These are phyloP conservation scores for Enhydra lutris DNA, from an alignment of 2,113 vertebrate species.

Conservation along the genomic window DNA sequence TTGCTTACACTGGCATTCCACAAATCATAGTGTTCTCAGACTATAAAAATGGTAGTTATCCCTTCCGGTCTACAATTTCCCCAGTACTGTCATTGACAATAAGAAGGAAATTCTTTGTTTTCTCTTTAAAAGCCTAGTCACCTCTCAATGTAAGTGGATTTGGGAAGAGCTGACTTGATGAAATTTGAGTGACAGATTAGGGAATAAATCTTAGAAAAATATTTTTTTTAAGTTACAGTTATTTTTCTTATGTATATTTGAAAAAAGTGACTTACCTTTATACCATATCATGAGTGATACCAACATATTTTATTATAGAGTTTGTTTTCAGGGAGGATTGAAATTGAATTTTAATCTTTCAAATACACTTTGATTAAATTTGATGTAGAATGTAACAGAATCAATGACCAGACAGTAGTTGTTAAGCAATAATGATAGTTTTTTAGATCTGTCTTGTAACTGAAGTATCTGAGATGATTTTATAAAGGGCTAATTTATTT, in stretches of 20 bases:
- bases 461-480: background rate
- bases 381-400: conserved; percentile 19
- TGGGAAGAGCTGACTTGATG: background rate
- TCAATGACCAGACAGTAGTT: background rate
- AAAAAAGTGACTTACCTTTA: background rate
- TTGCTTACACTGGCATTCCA: background rate
- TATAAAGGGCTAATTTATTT: background rate
- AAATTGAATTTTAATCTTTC: conserved; percentile 3
- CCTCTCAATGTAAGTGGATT: background rate
- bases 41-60: background rate
- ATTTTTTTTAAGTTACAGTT: background rate
- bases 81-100: background rate
- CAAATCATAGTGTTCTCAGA: background rate
- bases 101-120: conserved; percentile 10
- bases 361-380: background rate
- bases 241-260: background rate
- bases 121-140: conserved; percentile 10
- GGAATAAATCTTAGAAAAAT: background rate
- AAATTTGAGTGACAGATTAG: background rate
- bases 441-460: background rate
- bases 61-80: background rate
- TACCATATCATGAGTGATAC: background rate
- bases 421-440: background rate
- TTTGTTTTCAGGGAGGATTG: background rate
- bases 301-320: background rate